Evolutionary conservation across 2,797 vertebrate species (phyloP).

Genomic region (Semotilus atromaculatus): DNA sequence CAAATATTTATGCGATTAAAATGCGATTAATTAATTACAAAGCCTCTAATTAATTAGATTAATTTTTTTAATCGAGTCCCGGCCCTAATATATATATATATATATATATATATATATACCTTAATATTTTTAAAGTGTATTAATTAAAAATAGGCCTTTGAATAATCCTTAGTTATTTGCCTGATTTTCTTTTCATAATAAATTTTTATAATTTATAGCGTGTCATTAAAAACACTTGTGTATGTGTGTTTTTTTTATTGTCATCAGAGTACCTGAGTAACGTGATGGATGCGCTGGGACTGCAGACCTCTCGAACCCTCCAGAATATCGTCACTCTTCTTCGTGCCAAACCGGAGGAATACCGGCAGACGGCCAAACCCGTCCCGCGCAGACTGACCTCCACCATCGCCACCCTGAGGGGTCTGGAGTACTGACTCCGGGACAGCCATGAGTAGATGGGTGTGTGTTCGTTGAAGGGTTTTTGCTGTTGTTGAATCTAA

Average conservation of each 20-base stretch:
- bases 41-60: too few species aligned
- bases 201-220: neutral
- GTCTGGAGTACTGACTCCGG: conserved; percentile 78
- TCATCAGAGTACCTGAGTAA: conserved; percentile 93
- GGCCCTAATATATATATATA: too few species aligned
- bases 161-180: neutral
- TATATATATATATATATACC: too few species aligned
- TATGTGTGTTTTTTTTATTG: neutral
- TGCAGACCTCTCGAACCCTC: conserved; percentile 88
- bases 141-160: neutral
- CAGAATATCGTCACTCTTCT: conserved; percentile 84
- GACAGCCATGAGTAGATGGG: neutral
- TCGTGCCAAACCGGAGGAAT: conserved; percentile 90
- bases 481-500: neutral
- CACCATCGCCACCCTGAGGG: conserved; percentile 83
- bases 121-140: too few species aligned
- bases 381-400: conserved; percentile 84
- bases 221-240: neutral
- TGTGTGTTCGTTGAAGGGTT: neutral
- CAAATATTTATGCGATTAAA: too few species aligned
- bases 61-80: too few species aligned
- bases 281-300: conserved; percentile 96
- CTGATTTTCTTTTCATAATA: neutral
- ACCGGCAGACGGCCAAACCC: conserved; percentile 83
- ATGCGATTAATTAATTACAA: too few species aligned